phyloP scores from a whole-genome alignment of 1,140 invertebrate species.

The Drosophila dunni region DNA sequence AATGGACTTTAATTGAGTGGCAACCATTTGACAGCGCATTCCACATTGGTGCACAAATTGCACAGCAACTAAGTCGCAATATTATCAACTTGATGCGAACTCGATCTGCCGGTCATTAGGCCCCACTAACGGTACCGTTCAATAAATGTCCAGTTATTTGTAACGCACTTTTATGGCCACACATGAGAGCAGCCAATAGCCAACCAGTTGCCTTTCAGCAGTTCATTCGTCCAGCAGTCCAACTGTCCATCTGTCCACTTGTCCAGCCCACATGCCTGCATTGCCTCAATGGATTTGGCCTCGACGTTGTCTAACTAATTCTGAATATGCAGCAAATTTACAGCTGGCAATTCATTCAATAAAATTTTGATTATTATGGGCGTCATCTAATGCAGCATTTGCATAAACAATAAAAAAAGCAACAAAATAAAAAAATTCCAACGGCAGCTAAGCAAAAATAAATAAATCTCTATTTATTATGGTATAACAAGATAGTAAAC shows the following conservation, averaged over 20 bases:
- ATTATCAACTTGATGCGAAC: conserved; percentile 22
- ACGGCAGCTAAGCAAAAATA: conserved; percentile 20
- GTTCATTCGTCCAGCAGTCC: conserved; percentile 10
- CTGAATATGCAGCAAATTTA: conserved; percentile 54
- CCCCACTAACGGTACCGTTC: conserved; percentile 61
- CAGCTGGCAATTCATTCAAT: conserved; percentile 79
- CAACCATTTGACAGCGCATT: conserved; percentile 73
- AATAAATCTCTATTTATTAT: conserved; percentile 38
- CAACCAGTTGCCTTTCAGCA: conserved; percentile 3
- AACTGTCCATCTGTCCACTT: conserved; percentile 20
- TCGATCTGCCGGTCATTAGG: conserved; percentile 29
- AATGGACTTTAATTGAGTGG: conserved; percentile 78
- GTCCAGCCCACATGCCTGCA: conserved; percentile 21
- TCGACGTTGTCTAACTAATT: conserved; percentile 49
- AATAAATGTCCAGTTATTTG: conserved; percentile 76
- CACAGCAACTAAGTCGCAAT: conserved; percentile 69
- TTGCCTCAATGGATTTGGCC: conserved; percentile 70
- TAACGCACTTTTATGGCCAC: conserved; percentile 81
- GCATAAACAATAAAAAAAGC: conserved; percentile 38
- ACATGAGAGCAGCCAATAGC: conserved; percentile 35
- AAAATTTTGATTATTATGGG: conserved; percentile 78
- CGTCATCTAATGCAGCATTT: conserved; percentile 63
- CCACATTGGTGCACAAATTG: conserved; percentile 73
- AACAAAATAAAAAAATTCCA: background rate
- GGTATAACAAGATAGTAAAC: conserved; percentile 10